Conservation (phyloP, 2,113 vertebrate genomes). For the Tragelaphus buxtoni region DNA sequence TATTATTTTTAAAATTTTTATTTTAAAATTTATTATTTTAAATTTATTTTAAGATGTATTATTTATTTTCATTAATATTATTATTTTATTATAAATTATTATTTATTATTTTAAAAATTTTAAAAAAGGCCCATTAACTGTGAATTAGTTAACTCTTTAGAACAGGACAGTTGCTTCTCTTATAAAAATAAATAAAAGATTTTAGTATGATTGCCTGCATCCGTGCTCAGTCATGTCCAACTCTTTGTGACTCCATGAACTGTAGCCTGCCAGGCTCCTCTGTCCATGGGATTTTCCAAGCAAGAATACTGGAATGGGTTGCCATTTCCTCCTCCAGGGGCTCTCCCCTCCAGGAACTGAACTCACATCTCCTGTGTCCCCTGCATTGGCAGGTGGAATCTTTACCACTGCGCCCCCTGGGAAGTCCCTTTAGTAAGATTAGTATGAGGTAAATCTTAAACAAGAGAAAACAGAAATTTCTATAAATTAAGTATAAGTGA, state of each 20-base stretch:
- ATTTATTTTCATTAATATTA: no score
- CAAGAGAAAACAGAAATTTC: not conserved
- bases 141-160: conserved; percentile 37
- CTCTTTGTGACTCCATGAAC: not conserved
- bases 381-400: not conserved
- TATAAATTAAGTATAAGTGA: not conserved
- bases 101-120: no score
- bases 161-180: not conserved
- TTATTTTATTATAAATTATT: no score
- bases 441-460: not conserved
- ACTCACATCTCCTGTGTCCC: not conserved
- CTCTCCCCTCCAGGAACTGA: not conserved
- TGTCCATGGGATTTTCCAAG: not conserved
- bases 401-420: not conserved
- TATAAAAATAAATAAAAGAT: not conserved
- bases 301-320: not conserved
- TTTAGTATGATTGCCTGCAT: not conserved
- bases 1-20: not conserved
- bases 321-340: not conserved
- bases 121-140: not conserved
- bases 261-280: not conserved
- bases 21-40: no score
- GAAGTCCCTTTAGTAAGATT: not conserved
- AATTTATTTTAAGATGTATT: no score
- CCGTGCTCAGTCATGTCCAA: not conserved